phyloP scores from a whole-genome alignment of 2,888 invertebrate species.

The Eupelmus urozonus region DNA sequence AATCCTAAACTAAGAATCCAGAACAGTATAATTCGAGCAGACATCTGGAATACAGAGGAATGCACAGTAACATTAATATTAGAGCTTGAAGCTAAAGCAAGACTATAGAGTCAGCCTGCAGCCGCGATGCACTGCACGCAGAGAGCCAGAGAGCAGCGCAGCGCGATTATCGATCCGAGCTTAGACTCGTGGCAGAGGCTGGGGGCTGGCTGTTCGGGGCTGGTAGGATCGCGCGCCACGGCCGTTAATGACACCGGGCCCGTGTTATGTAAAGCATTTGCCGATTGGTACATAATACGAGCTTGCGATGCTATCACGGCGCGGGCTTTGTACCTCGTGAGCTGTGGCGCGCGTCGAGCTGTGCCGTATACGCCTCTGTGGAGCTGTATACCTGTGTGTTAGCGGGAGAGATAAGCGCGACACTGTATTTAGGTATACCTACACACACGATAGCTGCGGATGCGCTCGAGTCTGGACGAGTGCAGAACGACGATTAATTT shows the following conservation, averaged over 20 bases:
- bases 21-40: too few species aligned
- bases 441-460: not conserved
- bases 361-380: too few species aligned
- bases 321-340: too few species aligned
- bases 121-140: too few species aligned
- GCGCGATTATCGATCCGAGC: not conserved
- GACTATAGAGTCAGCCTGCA: too few species aligned
- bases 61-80: too few species aligned
- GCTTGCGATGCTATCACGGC: too few species aligned
- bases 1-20: too few species aligned
- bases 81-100: too few species aligned
- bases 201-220: not conserved
- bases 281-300: constrained; percentile 22
- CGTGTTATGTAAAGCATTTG: constrained; percentile 21
- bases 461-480: not conserved
- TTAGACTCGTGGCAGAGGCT: not conserved
- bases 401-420: not conserved
- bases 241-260: constrained; percentile 22
- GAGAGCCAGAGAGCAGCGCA: not conserved
- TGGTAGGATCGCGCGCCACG: not conserved
- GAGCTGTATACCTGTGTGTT: not conserved
- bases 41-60: too few species aligned
- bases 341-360: too few species aligned
- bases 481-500: constrained; percentile 6
- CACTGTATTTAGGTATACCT: not conserved